Conservation (phyloP, 1,140 invertebrate genomes). For the Augochlora pura region DNA sequence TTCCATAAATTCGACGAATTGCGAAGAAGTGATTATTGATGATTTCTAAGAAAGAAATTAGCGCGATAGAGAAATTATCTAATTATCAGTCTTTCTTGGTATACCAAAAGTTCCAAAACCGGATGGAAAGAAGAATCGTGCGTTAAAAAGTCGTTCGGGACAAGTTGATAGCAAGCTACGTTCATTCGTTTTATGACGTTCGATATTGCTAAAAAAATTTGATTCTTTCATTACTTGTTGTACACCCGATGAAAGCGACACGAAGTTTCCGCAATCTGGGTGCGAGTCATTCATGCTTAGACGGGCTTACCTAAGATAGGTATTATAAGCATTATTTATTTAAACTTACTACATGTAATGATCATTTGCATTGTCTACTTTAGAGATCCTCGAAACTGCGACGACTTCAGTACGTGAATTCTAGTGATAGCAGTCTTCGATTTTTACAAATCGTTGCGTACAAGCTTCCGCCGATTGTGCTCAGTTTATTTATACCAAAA, state of each 20-base stretch:
- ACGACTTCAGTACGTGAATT: conserved; percentile 5
- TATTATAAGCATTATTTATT: conserved; percentile 56
- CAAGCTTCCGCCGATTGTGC: background rate
- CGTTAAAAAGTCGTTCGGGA: background rate
- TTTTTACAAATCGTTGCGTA: background rate
- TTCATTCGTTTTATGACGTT: conserved; percentile 2
- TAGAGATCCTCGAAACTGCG: conserved; percentile 28
- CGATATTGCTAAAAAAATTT: conserved; percentile 4
- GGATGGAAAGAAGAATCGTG: background rate
- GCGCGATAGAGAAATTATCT: background rate
- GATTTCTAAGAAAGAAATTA: background rate
- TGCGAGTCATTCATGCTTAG: conserved; percentile 33
- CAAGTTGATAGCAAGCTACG: background rate
- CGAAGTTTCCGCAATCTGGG: conserved; percentile 28
- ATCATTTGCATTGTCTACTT: conserved; percentile 49
- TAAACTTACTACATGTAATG: conserved; percentile 39
- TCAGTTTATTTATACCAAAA: conserved; percentile 4
- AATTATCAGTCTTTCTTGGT: conserved; percentile 25
- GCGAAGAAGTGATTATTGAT: background rate
- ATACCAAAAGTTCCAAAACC: conserved; percentile 19
- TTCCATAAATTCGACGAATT: background rate
- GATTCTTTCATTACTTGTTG: background rate
- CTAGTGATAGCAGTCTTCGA: conserved; percentile 8
- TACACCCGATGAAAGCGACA: conserved; percentile 6
- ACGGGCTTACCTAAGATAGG: conserved; percentile 50